Percentiles rank a stretch among this genome's conserved stretches.
These are phyloP conservation scores for Girardinichthys multiradiatus DNA, from an alignment of 2,113 vertebrate genomes.

Conservation along the genomic window DNA sequence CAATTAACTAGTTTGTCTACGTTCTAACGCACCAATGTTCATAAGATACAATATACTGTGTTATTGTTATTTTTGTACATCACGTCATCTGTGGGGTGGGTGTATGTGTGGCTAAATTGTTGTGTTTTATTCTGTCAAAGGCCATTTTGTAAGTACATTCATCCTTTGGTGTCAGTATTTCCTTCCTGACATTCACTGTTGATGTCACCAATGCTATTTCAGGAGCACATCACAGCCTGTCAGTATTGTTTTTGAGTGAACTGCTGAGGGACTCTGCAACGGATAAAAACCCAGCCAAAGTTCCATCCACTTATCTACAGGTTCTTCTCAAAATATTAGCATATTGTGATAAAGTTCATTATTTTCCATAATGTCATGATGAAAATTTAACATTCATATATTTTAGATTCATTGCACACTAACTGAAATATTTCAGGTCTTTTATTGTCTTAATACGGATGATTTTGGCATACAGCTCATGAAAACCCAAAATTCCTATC, in stretches of 20 bases:
- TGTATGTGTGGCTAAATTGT: constrained; percentile 42
- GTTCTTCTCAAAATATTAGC: too few relatives aligned
- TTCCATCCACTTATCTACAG: too few relatives aligned
- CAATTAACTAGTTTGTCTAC: too few relatives aligned
- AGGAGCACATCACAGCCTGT: constrained; percentile 35
- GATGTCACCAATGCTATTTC: constrained; percentile 61
- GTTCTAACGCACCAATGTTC: too few relatives aligned
- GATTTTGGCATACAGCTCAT: too few relatives aligned
- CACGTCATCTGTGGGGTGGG: constrained; percentile 19
- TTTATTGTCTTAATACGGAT: too few relatives aligned
- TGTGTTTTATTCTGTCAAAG: constrained; percentile 40
- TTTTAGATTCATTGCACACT: too few relatives aligned
- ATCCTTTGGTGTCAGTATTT: constrained; percentile 45
- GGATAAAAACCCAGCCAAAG: not conserved
- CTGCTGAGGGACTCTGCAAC: not conserved
- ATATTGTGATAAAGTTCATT: too few relatives aligned
- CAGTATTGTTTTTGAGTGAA: constrained; percentile 26
- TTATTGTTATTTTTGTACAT: constrained; percentile 43
- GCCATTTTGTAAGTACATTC: constrained; percentile 34
- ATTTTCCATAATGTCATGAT: too few relatives aligned
- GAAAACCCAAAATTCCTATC: too few relatives aligned
- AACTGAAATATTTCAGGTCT: too few relatives aligned
- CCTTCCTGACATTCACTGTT: constrained; percentile 70
- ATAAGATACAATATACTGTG: not conserved
- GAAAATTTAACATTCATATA: too few relatives aligned